Evolutionary conservation across 2,797 vertebrate species (phyloP), one percentile per base, ranked within the genome.

Genomic region (Todus mexicanus): DNA sequence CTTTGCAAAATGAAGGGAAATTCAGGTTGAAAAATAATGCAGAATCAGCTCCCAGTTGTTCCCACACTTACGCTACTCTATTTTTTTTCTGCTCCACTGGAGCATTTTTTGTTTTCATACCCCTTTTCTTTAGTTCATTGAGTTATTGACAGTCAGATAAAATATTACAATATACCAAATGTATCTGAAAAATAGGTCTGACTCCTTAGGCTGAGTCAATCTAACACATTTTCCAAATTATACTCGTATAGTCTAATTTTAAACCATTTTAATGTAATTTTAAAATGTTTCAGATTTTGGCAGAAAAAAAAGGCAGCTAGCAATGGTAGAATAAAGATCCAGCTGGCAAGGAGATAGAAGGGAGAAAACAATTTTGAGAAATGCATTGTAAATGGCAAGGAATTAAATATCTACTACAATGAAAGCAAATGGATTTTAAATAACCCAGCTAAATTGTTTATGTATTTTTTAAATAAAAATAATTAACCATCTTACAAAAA

Each of bases 381-480:
- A 85, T 60, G 85, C 16, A 66, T 33, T 84, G 26, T 72, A 73
- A 92, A 88, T 64, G 17, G 48, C 68, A 92, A 77, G 47, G 45
- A 94, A 70, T 42, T 86, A 81, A 90, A 43, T 51, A 92, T 72
- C 69, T 73, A 23, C 51, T 79, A 35, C 65, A 78, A 83, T 89
- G 76, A 94, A 91, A 88, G 43, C 48, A 89, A 96, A 89, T 84
- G 43, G 47, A 92, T 91, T 96, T 94, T 90, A 94, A 94, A 92
- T 82, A 90, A 74, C 31, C 54, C 64, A 84, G 50, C 22, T 91
- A 80, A 92, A 91, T n/a, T 76, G 64, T 81, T 95, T 84, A 79
- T 63, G 50, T 42, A 66, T 84, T 93, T 90, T 78, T 81, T 0
- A 84, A 93, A 84, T 68, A 94, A 95, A 94, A 91, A 82, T 88